A percentile compares a stretch with the other conserved stretches of the same genome.
These are phyloP conservation scores for Dipodomys merriami DNA, from an alignment of 2,113 vertebrate genomes.

Conservation along the genomic window DNA sequence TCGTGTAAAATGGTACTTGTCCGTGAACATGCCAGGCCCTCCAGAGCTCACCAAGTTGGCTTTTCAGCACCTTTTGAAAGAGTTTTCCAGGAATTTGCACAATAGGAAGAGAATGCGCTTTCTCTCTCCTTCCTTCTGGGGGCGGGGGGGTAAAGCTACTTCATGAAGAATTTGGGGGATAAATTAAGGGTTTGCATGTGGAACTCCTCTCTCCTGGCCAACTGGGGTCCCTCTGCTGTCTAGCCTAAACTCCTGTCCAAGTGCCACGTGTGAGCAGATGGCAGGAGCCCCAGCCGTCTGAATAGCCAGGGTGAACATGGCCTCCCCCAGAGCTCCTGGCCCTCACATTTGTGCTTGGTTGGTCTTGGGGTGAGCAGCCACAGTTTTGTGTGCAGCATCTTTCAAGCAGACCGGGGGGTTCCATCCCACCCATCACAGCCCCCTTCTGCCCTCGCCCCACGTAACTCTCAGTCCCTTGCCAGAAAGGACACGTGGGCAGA, in stretches of 20 bases:
- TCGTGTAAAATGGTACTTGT: background rate
- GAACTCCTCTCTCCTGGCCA: background rate
- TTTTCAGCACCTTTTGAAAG: slow-evolving; percentile 4
- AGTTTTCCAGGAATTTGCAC: background rate
- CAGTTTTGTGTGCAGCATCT: background rate
- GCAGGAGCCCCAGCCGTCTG: background rate
- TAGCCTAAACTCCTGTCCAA: background rate
- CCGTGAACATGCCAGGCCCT: slow-evolving; percentile 50
- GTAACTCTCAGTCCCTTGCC: background rate
- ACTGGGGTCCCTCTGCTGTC: fast-evolving
- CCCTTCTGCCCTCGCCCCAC: too few species aligned
- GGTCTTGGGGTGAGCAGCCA: background rate
- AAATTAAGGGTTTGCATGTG: background rate
- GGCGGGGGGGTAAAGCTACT: background rate
- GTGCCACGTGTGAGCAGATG: too few species aligned
- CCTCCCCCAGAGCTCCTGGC: background rate
- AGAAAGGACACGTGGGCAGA: background rate
- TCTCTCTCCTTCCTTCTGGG: background rate
- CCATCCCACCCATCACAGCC: background rate
- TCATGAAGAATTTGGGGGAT: background rate
- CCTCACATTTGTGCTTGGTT: background rate
- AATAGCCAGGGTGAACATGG: background rate
- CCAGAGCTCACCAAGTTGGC: slow-evolving; percentile 40
- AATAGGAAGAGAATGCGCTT: background rate
- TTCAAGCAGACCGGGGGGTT: background rate